phyloP scores from a whole-genome alignment of 2,797 vertebrate genomes.

The Pseudomugil gertrudae region DNA sequence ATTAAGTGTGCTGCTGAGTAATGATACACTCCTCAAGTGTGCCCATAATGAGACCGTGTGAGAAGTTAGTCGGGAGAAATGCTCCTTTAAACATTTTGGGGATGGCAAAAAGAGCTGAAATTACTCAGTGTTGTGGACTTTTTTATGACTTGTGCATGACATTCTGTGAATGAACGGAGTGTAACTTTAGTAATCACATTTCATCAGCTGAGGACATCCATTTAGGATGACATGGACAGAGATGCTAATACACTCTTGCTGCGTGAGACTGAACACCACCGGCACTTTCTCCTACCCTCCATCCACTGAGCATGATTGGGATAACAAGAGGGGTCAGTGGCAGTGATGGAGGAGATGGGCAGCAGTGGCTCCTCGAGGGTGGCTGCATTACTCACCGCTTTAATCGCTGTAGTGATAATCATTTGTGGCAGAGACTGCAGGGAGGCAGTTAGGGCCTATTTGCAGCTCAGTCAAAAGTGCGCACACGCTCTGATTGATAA shows the following conservation, averaged over 20 bases:
- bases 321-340: conserved; percentile 69
- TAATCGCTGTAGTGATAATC: conserved; percentile 71
- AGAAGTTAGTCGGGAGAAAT: conserved; percentile 58
- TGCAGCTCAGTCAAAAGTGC: conserved; percentile 65
- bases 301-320: conserved; percentile 49
- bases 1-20: conserved; percentile 65
- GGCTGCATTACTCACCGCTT: conserved; percentile 68
- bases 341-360: conserved; percentile 67
- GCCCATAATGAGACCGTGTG: conserved; percentile 52
- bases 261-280: conserved; percentile 25
- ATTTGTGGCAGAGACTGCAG: conserved; percentile 72
- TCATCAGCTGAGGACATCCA: neutral
- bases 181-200: neutral
- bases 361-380: conserved; percentile 48
- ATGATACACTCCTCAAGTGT: conserved; percentile 64
- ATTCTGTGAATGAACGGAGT: neutral
- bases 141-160: neutral
- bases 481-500: conserved; percentile 58
- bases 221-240: conserved; percentile 6
- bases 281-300: conserved; percentile 28
- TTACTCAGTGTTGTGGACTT: conserved; percentile 4
- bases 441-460: conserved; percentile 74
- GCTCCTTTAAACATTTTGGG: too few relatives aligned
- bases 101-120: conserved; percentile 1
- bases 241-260: conserved; percentile 16